Base-by-base conservation (phyloP, 2,113 vertebrate genomes). In the Turdus rufiventris region DNA sequence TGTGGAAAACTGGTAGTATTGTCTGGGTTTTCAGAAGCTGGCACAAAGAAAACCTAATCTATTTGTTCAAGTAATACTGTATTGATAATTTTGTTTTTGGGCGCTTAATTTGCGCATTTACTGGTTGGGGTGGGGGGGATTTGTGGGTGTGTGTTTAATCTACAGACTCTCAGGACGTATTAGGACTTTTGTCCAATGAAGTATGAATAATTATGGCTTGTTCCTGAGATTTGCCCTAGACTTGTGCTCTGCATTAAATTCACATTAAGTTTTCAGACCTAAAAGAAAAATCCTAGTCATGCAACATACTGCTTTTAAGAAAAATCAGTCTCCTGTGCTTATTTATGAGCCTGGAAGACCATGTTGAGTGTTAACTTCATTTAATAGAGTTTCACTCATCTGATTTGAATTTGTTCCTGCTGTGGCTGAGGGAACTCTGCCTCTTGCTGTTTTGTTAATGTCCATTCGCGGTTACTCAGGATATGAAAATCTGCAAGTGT, bases 361-460 rank as follows among this genome's bases (percentile, higher is more conserved):
- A 3, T 78, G 42, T 76, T 82, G 87, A 95, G 89, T 85, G 36
- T 63, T 81, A 36, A 29, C 62, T 91, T 77, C 17, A 31, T 84
- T 90, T 91, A 77, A 57, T 91, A 51, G 51, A 58, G 73, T 72
- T 68, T 51, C 50, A 28, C 42, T 96, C 54, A 13, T 26, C 18
- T 86, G 28, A 51, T 18, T 63, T 76, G 31, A 89, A 85, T 85
- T 88, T 84, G 43, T 12, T 95, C 81, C 43, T 47, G 54, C 84
- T 86, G 78, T 61, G 93, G 45, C 66, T 76, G 40, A 79, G 85
- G 85, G 63, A 81, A 17, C 45, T 91, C 23, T 82, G 61, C 65
- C 70, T 80, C 85, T 95, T 92, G 85, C 94, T 95, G 95, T 81
- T 93, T 76, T 75, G 29, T 34, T 89, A 88, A 96, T 92, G 87